Evolutionary conservation across 2,888 invertebrate genomes (phyloP).

Genomic region (Helicoverpa assulta): DNA sequence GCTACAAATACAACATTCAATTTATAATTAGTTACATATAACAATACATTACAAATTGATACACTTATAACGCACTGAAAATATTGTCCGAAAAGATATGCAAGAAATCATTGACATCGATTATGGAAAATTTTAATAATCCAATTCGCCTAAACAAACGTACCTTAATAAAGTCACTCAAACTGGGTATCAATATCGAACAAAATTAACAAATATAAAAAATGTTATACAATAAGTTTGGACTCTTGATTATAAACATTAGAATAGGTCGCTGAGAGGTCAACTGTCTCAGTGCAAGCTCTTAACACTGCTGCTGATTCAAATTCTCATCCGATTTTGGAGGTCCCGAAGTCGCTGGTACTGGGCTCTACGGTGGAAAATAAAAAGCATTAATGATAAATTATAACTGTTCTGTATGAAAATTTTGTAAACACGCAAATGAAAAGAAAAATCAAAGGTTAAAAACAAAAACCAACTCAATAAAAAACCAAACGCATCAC

Average conservation of each 20-base stretch:
- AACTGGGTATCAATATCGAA: slow-evolving; percentile 72
- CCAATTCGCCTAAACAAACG: slow-evolving; percentile 61
- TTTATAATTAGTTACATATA: slow-evolving; percentile 57
- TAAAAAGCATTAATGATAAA: slow-evolving; percentile 55
- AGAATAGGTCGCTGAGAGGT: slow-evolving; percentile 67
- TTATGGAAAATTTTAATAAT: slow-evolving; percentile 53
- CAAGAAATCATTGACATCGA: slow-evolving; percentile 74
- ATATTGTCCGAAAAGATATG: slow-evolving; percentile 79
- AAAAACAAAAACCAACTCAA: slow-evolving; percentile 63
- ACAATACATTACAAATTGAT: slow-evolving; percentile 54
- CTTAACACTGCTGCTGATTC: slow-evolving; percentile 92
- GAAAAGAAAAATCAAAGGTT: slow-evolving; percentile 55
- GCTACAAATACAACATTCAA: slow-evolving; percentile 66
- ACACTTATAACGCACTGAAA: slow-evolving; percentile 63
- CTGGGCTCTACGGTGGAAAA: slow-evolving; percentile 91
- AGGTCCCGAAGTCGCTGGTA: slow-evolving; percentile 90
- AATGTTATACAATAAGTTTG: slow-evolving; percentile 77
- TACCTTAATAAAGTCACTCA: slow-evolving; percentile 68
- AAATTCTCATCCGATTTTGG: slow-evolving; percentile 94
- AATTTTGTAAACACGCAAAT: slow-evolving; percentile 40
- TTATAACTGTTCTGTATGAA: neutral
- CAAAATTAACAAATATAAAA: slow-evolving; percentile 75
- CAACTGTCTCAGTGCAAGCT: slow-evolving; percentile 57
- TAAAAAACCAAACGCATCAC: slow-evolving; percentile 54
- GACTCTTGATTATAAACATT: slow-evolving; percentile 77